Base-by-base conservation (phyloP, 2,797 vertebrate genomes). In the Caiman crocodilus region DNA sequence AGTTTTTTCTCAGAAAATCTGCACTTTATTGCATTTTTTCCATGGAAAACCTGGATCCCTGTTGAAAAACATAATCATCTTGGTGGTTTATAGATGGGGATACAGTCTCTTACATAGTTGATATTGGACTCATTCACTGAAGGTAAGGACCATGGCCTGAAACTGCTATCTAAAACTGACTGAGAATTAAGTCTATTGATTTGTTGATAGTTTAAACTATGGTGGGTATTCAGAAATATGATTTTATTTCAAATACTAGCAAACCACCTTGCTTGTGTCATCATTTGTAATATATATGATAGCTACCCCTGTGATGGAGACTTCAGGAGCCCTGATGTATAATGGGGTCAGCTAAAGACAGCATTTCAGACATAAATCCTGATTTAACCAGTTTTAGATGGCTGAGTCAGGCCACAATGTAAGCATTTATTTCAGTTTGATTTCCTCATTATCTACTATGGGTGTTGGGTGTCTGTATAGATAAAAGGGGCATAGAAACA, bases 381-480 rank as follows among this genome's bases (percentile, higher is more conserved):
- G 28, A 88, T 93, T 96, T 94, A 28, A n/a, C 88, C 83, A 35
- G 56, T 92, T 86, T 26, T 67, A 7, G 79, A 32, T 76, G 55
- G 13, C 15, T 78, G 42, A 91, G 55, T 90, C 76, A 93, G 57
- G 21, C 42, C 18, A 59, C 25, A 67, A 15, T 42, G 61, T 1
- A 21, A 58, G 71, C 18, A 88, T 92, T 90, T 87, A 87, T 93
- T 93, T 84, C 84, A 78, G 23, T 93, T 60, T 91, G 65, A 90
- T 55, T 82, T 28, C 7, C 63, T 93, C 60, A 42, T 92, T 91
- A 84, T 58, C 79, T 79, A 12, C n/a, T 4, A 3, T 28, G n/a
- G 16, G 8, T 74, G 64, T 14, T 23, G 23, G 71, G 13, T 35
- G 55, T 64, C 73, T 64, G 10, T 13, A 8, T 14, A 84, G 63